Evolutionary conservation across 2,797 vertebrate species (phyloP), one percentile per base, ranked within the genome.

Genomic region (Eremophila alpestris): DNA sequence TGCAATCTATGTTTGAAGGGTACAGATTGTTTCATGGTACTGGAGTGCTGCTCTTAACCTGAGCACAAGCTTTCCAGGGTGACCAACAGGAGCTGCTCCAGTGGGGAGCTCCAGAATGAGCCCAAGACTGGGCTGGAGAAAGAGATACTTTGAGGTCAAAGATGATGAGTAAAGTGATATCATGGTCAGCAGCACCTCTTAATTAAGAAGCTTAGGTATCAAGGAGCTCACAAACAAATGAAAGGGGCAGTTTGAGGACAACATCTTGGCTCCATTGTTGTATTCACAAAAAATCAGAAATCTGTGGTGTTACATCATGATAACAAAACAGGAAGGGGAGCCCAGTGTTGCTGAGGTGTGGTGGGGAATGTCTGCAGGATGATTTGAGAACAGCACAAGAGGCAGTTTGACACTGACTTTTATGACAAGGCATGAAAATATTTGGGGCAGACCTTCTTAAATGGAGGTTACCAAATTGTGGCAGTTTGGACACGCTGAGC

Each of bases 311-410:
- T 52, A 41, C 11, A 4, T 20, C 13, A 22, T 15, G 34, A 26
- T 23, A 52, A 20, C 3, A 73, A 83, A 64, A 34, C 1, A 34
- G 32, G 51, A 73, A 75, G 15, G 27, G 3, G 5, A 45, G 16
- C 15, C 24, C 22, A 8, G 10, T 5, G 9, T 14, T 55, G 22
- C 20, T 48, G 40, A 74, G 10, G 16, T 55, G 27, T 40, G 40
- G 6, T 1, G 1, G 16, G 29, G 21, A n/a, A 0, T 3, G 7
- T n/a, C 51, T 64, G 41, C 40, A 52, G 40, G 20, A 41, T 54
- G 45, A 7, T 38, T 86, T 83, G 16, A 58, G 48, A 69, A 17
- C 2, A 15, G 9, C 49, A 38, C 21, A 30, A 49, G 46, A 82
- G 7, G 30, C 41, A 60, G 11, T 52, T 67, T 82, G n/a, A 80